Base-by-base conservation (phyloP, 1,140 invertebrate genomes). In the Onthophagus taurus region DNA sequence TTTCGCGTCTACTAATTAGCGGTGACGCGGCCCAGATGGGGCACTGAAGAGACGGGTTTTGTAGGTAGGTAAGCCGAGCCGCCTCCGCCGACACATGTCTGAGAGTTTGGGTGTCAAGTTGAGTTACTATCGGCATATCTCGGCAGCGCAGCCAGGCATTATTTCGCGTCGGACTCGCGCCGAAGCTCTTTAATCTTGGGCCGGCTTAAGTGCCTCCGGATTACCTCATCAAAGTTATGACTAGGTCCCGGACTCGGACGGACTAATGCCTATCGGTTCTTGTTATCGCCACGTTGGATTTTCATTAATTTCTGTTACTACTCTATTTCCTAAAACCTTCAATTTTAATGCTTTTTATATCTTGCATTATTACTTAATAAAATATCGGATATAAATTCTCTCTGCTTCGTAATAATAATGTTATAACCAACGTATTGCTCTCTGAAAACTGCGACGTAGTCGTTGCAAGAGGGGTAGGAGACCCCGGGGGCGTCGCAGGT, bases 51-150 rank as follows among this genome's bases (percentile, higher is more conserved):
- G n/a, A n/a, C n/a, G n/a, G n/a, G n/a, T n/a, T n/a, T n/a, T n/a
- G n/a, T n/a, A n/a, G n/a, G n/a, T n/a, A n/a, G n/a, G n/a, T n/a
- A n/a, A n/a, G n/a, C n/a, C n/a, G n/a, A n/a, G n/a, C n/a, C n/a
- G n/a, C n/a, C n/a, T n/a, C n/a, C n/a, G n/a, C 55, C 44, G 61
- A 64, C 61, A 64, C 59, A 60, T 64, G 61, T 64, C 59, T 55
- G 49, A 45, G 60, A 62, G 61, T 64, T 61, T 60, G 55, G 45
- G 41, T 59, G 61, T 63, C 61, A 59, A 47, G 37, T 55, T 60
- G 61, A 61, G 61, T 64, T 64, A 62, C 52, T 64, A 63, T 62
- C 60, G 60, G 59, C 60, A 62, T 64, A 62, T 64, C 60, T 64
- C 60, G 48, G 41, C 31, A 48, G 54, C 54, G 53, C 57, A 61